Evolutionary conservation across 2,888 invertebrate genomes (phyloP).

Genomic region (Drosophila subquinaria): DNA sequence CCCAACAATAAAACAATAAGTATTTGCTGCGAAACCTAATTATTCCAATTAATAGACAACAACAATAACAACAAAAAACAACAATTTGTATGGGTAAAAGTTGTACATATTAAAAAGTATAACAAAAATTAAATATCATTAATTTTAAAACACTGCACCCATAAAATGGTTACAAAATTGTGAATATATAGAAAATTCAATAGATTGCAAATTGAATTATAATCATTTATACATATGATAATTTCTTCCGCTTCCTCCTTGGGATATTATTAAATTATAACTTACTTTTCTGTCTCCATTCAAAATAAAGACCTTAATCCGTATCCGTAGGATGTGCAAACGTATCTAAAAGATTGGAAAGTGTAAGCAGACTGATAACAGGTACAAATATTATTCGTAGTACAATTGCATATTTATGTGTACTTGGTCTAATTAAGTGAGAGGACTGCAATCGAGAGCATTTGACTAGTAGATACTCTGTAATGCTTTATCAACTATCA

Average conservation of each 20-base stretch:
- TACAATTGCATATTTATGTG: not conserved
- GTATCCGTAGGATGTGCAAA: not conserved
- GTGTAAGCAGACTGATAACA: conserved; percentile 7
- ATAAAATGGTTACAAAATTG: not conserved
- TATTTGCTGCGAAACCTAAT: conserved; percentile 32
- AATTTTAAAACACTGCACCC: conserved; percentile 16
- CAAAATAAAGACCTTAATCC: not conserved
- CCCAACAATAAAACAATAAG: conserved; percentile 28
- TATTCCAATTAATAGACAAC: conserved; percentile 37
- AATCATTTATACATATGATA: no score
- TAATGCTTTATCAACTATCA: not conserved
- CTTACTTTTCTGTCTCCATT: not conserved
- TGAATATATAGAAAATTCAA: not conserved
- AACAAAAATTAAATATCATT: conserved; percentile 14
- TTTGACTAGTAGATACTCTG: not conserved
- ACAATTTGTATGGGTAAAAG: conserved; percentile 31
- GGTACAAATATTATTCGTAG: conserved; percentile 20
- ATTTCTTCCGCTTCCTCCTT: no score
- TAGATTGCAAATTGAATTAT: not conserved
- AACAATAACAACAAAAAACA: not conserved
- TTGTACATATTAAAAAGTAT: not conserved
- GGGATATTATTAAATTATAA: not conserved
- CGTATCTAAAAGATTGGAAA: conserved; percentile 10
- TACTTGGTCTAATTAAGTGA: conserved; percentile 5
- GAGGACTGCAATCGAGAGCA: not conserved